phyloP scores from a whole-genome alignment of 2,797 vertebrate genomes.

The Gymnodraco acuticeps region DNA sequence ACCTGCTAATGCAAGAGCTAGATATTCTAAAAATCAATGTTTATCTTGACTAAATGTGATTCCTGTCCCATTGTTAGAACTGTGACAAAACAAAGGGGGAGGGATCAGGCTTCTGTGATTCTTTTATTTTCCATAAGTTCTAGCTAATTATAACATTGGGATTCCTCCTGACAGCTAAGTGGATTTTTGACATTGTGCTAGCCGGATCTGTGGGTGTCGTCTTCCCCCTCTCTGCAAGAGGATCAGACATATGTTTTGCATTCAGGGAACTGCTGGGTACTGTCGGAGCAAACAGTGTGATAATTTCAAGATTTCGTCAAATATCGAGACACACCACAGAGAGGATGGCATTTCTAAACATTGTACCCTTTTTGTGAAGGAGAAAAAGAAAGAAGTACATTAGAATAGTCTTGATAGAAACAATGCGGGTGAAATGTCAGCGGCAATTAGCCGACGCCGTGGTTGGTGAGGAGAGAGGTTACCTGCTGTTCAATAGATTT shows the following conservation, averaged over 20 bases:
- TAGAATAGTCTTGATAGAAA: constrained; percentile 78
- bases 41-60: background rate
- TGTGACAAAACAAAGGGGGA: background rate
- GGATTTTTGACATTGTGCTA: constrained; percentile 20
- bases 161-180: constrained; percentile 25
- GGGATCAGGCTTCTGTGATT: background rate
- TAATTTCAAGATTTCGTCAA: constrained; percentile 71
- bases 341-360: constrained; percentile 78
- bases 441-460: constrained; percentile 82
- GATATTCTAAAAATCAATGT: background rate
- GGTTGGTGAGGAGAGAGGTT: constrained; percentile 70
- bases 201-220: constrained; percentile 34
- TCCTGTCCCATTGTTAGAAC: background rate
- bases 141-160: constrained; percentile 38
- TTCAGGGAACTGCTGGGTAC: constrained; percentile 60
- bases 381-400: constrained; percentile 76
- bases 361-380: constrained; percentile 61
- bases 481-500: constrained; percentile 86
- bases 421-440: constrained; percentile 85
- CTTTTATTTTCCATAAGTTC: constrained; percentile 27
- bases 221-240: constrained; percentile 27
- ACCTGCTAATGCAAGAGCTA: background rate
- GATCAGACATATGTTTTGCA: constrained; percentile 56
- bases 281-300: constrained; percentile 67
- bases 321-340: constrained; percentile 67